phyloP scores from a whole-genome alignment of 2,797 vertebrate species.

The Acanthurus leucopareius region DNA sequence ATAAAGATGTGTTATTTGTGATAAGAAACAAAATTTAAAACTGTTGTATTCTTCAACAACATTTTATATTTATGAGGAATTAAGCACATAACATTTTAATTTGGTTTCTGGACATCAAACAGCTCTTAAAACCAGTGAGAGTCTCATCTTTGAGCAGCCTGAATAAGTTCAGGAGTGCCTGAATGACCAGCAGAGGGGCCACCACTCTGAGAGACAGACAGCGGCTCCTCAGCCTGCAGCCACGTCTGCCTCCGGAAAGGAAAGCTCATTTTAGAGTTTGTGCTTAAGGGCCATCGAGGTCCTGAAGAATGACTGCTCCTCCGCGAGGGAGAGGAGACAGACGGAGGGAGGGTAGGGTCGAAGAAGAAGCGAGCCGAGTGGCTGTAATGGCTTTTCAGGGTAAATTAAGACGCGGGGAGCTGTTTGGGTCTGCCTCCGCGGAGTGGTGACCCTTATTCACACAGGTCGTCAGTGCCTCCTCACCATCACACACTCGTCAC shows the following conservation, averaged over 20 bases:
- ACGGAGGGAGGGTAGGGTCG: conserved; percentile 56
- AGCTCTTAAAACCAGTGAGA: conserved; percentile 10
- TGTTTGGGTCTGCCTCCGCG: conserved; percentile 75
- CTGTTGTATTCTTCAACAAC: not conserved
- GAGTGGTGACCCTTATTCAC: conserved; percentile 80
- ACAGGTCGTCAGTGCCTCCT: conserved; percentile 73
- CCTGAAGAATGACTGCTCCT: conserved; percentile 60
- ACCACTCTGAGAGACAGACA: conserved; percentile 36
- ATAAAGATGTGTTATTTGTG: too few species aligned
- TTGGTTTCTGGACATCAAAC: not conserved
- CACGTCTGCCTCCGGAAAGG: conserved; percentile 51
- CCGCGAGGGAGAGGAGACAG: conserved; percentile 35
- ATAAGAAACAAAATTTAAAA: too few species aligned
- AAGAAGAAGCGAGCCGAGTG: conserved; percentile 66
- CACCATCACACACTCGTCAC: conserved; percentile 74
- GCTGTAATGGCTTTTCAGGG: conserved; percentile 80
- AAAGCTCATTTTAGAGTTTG: conserved; percentile 71
- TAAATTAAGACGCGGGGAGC: conserved; percentile 81
- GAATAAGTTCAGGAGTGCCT: conserved; percentile 39
- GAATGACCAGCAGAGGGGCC: conserved; percentile 69
- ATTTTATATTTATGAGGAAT: conserved; percentile 1
- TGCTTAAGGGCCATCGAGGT: conserved; percentile 69
- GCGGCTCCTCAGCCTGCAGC: conserved; percentile 38
- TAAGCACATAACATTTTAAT: not conserved
- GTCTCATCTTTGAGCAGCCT: conserved; percentile 5